phyloP scores from a whole-genome alignment of 1,140 invertebrate species.

The Holcopasites calliopsidis region DNA sequence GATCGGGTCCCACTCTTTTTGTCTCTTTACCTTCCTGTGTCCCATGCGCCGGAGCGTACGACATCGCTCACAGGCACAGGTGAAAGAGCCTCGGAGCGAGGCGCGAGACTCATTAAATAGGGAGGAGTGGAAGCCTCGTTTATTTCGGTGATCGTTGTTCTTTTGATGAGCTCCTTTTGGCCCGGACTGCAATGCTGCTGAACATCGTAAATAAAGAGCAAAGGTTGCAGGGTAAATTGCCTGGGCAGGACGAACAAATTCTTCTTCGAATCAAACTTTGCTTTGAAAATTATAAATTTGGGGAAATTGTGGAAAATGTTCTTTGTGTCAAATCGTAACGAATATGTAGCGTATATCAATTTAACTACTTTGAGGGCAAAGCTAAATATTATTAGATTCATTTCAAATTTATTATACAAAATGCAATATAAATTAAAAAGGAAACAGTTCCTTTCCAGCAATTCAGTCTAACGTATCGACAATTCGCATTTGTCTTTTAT shows the following conservation, averaged over 20 bases:
- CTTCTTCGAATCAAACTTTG: neutral
- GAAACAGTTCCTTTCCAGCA: too few species aligned
- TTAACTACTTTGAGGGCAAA: too few species aligned
- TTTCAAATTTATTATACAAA: too few species aligned
- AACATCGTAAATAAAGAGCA: slow-evolving; percentile 1
- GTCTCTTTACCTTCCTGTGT: neutral
- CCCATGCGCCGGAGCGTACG: neutral
- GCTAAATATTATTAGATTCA: too few species aligned
- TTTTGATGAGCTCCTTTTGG: neutral
- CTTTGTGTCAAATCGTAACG: too few species aligned
- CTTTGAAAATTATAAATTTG: neutral
- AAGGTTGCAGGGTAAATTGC: neutral
- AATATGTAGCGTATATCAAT: too few species aligned
- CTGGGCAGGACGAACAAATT: neutral
- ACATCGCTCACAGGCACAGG: slow-evolving; percentile 35
- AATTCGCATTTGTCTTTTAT: too few species aligned
- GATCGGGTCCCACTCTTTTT: neutral
- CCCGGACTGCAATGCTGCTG: neutral
- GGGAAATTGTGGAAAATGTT: neutral
- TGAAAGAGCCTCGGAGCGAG: slow-evolving; percentile 48
- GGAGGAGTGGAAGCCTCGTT: neutral
- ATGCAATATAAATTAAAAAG: too few species aligned
- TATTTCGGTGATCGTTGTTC: slow-evolving; percentile 37
- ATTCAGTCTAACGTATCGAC: too few species aligned
- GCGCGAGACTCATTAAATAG: slow-evolving; percentile 35